Evolutionary conservation across 2,888 invertebrate species (phyloP).

Genomic region (Patella pellucida): DNA sequence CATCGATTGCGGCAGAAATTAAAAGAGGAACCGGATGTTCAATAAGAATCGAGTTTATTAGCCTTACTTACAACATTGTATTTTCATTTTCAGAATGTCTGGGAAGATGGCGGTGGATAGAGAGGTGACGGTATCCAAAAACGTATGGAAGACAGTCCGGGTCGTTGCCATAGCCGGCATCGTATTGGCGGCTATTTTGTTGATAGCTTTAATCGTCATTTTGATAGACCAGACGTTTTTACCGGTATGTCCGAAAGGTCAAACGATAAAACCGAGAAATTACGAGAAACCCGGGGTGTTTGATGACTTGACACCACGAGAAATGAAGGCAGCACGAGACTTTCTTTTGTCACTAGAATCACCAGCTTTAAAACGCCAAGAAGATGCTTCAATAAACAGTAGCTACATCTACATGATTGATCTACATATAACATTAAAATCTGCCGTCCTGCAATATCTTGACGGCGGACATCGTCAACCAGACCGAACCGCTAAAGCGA

Average conservation of each 20-base stretch:
- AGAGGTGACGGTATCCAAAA: not conserved
- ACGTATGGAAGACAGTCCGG: not conserved
- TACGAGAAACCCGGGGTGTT: conserved; percentile 50
- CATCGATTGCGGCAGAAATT: too few species aligned
- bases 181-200: not conserved
- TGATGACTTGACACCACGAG: conserved; percentile 52
- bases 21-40: too few species aligned
- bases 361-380: conserved; percentile 45
- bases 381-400: conserved; percentile 45
- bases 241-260: conserved; percentile 46
- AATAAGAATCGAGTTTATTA: too few species aligned
- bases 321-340: conserved; percentile 49
- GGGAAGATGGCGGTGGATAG: not conserved
- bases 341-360: conserved; percentile 44
- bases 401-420: conserved; percentile 61
- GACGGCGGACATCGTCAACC: conserved; percentile 49
- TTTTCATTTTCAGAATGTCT: not conserved
- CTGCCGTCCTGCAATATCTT: conserved; percentile 47
- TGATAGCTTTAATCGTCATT: not conserved
- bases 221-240: conserved; percentile 20
- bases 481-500: conserved; percentile 54
- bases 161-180: not conserved
- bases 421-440: conserved; percentile 52
- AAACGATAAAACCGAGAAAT: conserved; percentile 38
- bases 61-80: too few species aligned